Base-by-base conservation (phyloP, 2,113 vertebrate species). In the Passer domesticus region DNA sequence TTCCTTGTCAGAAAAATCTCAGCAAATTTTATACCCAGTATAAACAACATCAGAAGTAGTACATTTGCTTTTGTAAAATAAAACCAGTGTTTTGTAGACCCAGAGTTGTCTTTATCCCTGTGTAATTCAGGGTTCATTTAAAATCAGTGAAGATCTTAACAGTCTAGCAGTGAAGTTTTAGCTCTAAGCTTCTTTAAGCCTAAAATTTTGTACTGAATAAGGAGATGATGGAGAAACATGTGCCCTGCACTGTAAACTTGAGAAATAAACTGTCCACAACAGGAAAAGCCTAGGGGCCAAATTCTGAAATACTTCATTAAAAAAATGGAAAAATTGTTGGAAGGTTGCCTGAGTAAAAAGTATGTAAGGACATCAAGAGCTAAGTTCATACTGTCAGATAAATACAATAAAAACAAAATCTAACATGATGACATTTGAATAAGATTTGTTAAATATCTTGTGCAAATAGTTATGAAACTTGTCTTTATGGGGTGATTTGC, bases 381-480 rank as follows among this genome's bases (percentile, higher is more conserved):
- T 81, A 70, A 93, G 72, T 85, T 92, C 75, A 53, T 86, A 59
- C 33, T 74, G 50, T 76, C 67, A 88, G 72, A 78, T 77, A 90
- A 96, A 80, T 83, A 69, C 46, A 86, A 55, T 85, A 63, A 91
- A 94, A 79, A 4, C 50, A 70, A 80, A 77, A 55, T 85, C 68
- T 33, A 74, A 25, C 35, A 47, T 44, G 70, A 88, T 83, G 82
- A 90, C 63, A 60, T 94, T 83, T 68, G 86, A 94, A 66, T 90
- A 70, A 88, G 82, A 49, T 95, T 81, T 86, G 31, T 94, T 92
- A 92, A 93, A 80, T 86, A 72, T 37, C 63, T 90, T 88, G 30
- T 88, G 63, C 85, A 94, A 88, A 88, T 80, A 52, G 55, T 94
- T 94, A 56, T 63, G 90, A 83, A 93, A 88, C 76, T 93, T 90